phyloP scores from a whole-genome alignment of 2,797 vertebrate species.

The Anisognathus igniventris region DNA sequence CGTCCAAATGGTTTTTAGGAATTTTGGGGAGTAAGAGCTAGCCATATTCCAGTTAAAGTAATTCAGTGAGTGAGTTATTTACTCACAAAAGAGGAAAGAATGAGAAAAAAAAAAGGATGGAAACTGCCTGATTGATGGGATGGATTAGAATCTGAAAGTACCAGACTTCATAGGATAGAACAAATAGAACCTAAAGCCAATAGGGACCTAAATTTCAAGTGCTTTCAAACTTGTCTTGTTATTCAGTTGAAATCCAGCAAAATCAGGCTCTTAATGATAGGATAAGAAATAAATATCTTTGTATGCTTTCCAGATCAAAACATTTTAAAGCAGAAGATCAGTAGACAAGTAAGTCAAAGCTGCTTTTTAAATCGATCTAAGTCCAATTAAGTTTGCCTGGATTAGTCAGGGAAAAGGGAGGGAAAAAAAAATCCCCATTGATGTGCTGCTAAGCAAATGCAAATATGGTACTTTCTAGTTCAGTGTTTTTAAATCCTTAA shows the following conservation, averaged over 20 bases:
- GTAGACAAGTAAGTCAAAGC: neutral
- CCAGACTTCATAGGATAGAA: neutral
- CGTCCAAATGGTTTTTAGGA: neutral
- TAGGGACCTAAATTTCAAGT: neutral
- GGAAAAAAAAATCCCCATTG: neutral
- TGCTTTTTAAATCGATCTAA: neutral
- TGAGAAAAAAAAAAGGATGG: too few species aligned
- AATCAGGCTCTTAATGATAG: neutral
- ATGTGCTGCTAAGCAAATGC: neutral
- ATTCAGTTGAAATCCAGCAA: neutral
- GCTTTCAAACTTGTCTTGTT: neutral
- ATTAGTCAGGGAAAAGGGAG: neutral
- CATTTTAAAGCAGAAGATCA: neutral
- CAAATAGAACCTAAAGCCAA: neutral
- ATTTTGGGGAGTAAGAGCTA: neutral
- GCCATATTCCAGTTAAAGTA: neutral
- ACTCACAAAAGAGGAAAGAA: neutral
- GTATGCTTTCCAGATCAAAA: neutral
- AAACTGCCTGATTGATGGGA: neutral
- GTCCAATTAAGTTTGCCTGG: neutral
- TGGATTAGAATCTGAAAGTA: neutral
- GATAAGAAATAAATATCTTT: neutral
- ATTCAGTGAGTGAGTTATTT: neutral
- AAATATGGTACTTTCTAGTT: neutral
- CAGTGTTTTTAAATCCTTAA: neutral